Base-by-base conservation (phyloP, 2,888 invertebrate genomes). In the Heliconius cydno region DNA sequence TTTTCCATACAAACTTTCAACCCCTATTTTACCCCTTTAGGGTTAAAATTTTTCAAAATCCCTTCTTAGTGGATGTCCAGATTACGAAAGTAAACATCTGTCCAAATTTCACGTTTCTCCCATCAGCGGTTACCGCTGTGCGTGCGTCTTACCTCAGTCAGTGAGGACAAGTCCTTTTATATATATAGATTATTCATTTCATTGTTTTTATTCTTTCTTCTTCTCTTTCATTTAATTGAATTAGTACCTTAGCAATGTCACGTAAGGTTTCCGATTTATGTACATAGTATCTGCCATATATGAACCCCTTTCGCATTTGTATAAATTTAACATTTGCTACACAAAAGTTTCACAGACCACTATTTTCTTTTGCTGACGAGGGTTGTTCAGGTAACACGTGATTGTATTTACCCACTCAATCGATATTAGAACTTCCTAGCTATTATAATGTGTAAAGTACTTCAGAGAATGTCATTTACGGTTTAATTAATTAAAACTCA, bases 391-490 rank as follows among this genome's bases (percentile, higher is more conserved):
- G 66, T 65, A 57, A 65, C 65, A 52, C 74, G 77, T 77, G 74
- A 78, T 60, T 80, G 28, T 52, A 60, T 5, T 72, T 77, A 68
- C 79, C 77, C 41, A 80, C 81, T 38, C 13, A 57, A 60, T 38
- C 15, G 15, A 25, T 67, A 63, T 75, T 72, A 79, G 71, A 77
- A 79, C 77, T 80, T 80, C 80, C 80, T 76, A 76, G 65, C 77
- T 73, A 77, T 80, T 80, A 80, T 34, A 77, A 75, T 77, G 80
- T 80, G 71, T 66, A 77, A 78, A 81, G 72, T 80, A 67, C 38
- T 34, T 34, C 30, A 72, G 41, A 74, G 75, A 81, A 71, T 38
- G 65, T 77, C 66, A 78, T 77, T 66, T 72, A 60, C 65, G 79
- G 25, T 46, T 70, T 46, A 70, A 70, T 71, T 68, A 75, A 80